These are phyloP conservation scores for Aratinga solstitialis DNA, from an alignment of 2,797 vertebrate species.

Conservation along the genomic window DNA sequence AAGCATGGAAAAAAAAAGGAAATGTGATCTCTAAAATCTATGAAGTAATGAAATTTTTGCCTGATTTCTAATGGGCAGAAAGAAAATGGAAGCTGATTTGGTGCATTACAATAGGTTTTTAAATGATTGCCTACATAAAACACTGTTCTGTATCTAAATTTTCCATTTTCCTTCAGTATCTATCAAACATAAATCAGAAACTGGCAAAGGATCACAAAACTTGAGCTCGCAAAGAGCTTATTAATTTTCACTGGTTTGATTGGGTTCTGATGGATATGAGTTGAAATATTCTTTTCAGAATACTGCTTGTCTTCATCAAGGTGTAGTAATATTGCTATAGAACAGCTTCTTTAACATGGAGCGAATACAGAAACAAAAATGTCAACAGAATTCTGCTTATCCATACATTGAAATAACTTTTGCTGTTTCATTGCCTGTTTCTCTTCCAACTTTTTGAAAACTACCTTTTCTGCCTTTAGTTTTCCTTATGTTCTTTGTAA, in stretches of 20 bases:
- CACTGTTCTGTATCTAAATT: background rate
- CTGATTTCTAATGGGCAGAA: background rate
- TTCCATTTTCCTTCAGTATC: background rate
- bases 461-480: background rate
- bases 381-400: background rate
- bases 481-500: background rate
- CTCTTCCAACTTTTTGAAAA: background rate
- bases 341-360: background rate
- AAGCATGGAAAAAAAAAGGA: background rate
- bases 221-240: background rate
- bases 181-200: background rate
- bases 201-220: background rate
- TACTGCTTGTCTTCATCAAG: background rate
- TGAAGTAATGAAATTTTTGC: background rate
- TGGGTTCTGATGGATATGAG: background rate
- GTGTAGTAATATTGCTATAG: background rate
- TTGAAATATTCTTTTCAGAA: background rate
- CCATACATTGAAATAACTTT: background rate
- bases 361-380: background rate
- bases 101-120: background rate
- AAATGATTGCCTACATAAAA: background rate
- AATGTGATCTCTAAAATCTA: background rate
- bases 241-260: background rate
- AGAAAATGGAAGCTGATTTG: background rate
- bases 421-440: background rate